Conservation (phyloP, 2,888 invertebrate genomes). For the Platynereis dumerilii region DNA sequence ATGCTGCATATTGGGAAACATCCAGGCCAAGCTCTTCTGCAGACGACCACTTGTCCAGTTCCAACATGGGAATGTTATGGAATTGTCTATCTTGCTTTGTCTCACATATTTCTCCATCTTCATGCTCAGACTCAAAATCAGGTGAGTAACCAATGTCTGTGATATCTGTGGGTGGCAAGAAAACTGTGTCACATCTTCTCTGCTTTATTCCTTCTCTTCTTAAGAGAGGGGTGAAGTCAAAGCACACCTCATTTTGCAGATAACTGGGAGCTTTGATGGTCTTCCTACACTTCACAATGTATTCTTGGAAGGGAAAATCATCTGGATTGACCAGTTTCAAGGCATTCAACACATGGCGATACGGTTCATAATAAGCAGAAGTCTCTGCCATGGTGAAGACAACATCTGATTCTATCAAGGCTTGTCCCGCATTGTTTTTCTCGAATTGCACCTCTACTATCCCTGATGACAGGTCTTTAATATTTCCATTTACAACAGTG, state of each 20-base stretch:
- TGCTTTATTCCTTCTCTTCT: no score
- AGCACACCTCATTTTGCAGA: slow-evolving; percentile 36
- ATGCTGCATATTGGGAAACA: slow-evolving; percentile 51
- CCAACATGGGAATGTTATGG: slow-evolving; percentile 19
- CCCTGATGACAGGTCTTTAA: slow-evolving; percentile 57
- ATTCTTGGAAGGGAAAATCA: slow-evolving; percentile 74
- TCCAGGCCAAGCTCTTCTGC: slow-evolving; percentile 46
- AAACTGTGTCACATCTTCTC: no score
- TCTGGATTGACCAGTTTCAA: slow-evolving; percentile 68
- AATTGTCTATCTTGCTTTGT: background rate
- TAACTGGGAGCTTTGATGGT: slow-evolving; percentile 62
- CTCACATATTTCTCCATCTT: no score
- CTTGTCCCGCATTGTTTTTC: slow-evolving; percentile 21
- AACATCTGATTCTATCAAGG: slow-evolving; percentile 14
- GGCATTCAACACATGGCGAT: slow-evolving; percentile 76
- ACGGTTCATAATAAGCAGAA: slow-evolving; percentile 82
- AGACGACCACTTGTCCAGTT: slow-evolving; percentile 44
- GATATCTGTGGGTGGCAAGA: no score
- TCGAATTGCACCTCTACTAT: slow-evolving; percentile 45
- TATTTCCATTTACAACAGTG: slow-evolving; percentile 64
- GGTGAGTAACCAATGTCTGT: no score
- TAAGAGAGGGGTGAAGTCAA: slow-evolving; percentile 13
- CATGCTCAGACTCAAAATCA: no score
- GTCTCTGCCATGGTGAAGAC: slow-evolving; percentile 75
- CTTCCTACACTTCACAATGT: slow-evolving; percentile 69